Base-by-base conservation (phyloP, 1,140 invertebrate species). In the Bombus polaris region DNA sequence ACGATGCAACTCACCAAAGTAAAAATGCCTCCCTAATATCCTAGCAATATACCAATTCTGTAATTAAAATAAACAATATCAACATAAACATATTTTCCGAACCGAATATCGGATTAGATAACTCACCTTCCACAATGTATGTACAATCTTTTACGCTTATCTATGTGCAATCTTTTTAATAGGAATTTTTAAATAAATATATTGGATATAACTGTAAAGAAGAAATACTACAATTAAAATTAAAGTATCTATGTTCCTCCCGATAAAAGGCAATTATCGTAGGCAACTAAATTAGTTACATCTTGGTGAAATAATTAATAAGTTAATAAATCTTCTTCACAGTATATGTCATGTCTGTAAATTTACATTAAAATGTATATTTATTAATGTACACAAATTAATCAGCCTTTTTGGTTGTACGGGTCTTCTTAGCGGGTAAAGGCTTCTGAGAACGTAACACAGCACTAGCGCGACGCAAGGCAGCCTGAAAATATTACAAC, bases 371-470 rank as follows among this genome's bases (percentile, higher is more conserved):
- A 79, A 88, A 90, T 86, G 83, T 90, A 82, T 91, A 83, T 94
- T 95, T 93, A 93, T 93, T 94, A 66, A 89, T 22, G 47, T 90
- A 82, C 86, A 92, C 83, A 94, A 93, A 89, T 97, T 97, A 97
- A 96, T 98, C 97, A 85, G 96, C 87, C 93, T 97, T 97, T 96
- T 98, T 98, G 71, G 96, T 96, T 72, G 96, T 95, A 47, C 96
- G 96, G 57, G 95, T 95, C 95, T 98, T 98, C 95, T 98, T 98
- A 71, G 96, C 96, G 89, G 97, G 97, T 81, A 97, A 96, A 82
- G 97, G 97, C 94, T 98, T 97, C 95, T 99, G 98, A 44, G 98
- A 99, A 84, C 97, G 96, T 71, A 99, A 95, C 87, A 99, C 97
- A 84, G 98, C 98, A 94, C 98, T 98, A 32, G 98, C 98, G 94